Percentiles rank a stretch among this genome's conserved stretches.
Conservation (phyloP, 2,113 vertebrate species). For the Pelecanus crispus region DNA sequence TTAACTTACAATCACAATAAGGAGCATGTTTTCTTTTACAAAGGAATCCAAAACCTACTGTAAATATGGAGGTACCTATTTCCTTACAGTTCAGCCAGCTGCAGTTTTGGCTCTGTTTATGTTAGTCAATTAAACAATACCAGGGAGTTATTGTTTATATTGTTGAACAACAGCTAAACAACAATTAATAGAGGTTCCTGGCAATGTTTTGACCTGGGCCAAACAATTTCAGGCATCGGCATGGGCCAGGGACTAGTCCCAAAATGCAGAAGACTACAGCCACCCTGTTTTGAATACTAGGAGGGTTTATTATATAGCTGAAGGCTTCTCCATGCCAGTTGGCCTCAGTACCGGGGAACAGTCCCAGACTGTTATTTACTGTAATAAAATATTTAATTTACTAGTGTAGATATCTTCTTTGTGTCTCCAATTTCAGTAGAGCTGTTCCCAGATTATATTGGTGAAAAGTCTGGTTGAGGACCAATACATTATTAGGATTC, state of each 20-base stretch:
- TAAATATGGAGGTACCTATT: not conserved
- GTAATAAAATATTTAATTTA: constrained; percentile 39
- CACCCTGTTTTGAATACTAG: not conserved
- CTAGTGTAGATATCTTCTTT: not conserved
- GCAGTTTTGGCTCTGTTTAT: not conserved
- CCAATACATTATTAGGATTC: not conserved
- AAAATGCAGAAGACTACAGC: not conserved
- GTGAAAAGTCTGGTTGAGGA: not conserved
- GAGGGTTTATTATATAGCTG: not conserved
- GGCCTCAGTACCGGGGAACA: not conserved
- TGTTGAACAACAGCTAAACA: not conserved
- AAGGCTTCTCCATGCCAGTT: not conserved
- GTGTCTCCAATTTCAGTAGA: not conserved
- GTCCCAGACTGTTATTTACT: constrained; percentile 22
- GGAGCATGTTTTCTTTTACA: not conserved
- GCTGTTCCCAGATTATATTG: not conserved
- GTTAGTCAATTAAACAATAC: not conserved
- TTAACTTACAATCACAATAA: not conserved
- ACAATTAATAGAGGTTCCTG: not conserved
- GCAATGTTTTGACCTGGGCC: not conserved
- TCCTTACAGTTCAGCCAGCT: not conserved
- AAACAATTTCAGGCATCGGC: not conserved
- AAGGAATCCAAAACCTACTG: not conserved
- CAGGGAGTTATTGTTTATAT: not conserved
- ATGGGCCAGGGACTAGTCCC: not conserved